Conservation (phyloP, 2,113 vertebrate genomes). For the Burhinus oedicnemus region DNA sequence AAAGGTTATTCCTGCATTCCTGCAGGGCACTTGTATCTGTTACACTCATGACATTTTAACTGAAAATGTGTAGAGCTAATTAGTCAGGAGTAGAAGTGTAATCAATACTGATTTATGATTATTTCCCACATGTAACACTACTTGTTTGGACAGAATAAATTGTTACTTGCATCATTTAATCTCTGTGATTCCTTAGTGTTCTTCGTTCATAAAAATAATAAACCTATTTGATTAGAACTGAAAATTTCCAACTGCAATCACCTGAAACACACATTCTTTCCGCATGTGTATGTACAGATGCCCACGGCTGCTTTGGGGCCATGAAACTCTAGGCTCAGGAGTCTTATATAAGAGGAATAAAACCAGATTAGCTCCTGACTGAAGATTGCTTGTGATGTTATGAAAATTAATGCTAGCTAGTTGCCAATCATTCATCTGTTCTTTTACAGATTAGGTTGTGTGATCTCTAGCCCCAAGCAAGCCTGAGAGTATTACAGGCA, state of each 20-base stretch:
- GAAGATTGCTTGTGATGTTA: conserved; percentile 12
- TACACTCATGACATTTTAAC: conserved; percentile 12
- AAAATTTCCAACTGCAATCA: neutral
- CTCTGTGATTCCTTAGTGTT: neutral
- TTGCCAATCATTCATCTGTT: conserved; percentile 42
- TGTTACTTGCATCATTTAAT: neutral
- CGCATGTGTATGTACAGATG: neutral
- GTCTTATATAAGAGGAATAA: neutral
- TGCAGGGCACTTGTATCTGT: neutral
- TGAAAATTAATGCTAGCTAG: conserved; percentile 17
- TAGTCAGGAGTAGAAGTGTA: conserved; percentile 1
- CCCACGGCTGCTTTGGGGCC: neutral
- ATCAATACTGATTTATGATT: conserved; percentile 33
- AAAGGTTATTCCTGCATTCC: neutral
- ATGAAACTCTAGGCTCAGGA: neutral
- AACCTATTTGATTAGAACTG: neutral
- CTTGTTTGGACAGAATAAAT: conserved; percentile 28
- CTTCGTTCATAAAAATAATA: neutral
- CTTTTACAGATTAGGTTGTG: conserved; percentile 37
- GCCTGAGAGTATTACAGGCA: neutral
- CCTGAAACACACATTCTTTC: neutral
- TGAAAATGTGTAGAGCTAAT: conserved; percentile 2
- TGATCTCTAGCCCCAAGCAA: conserved; percentile 30
- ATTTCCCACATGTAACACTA: neutral
- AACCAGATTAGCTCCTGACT: neutral